Evolutionary conservation across 2,113 vertebrate genomes (phyloP).

Genomic region (Numenius arquata): DNA sequence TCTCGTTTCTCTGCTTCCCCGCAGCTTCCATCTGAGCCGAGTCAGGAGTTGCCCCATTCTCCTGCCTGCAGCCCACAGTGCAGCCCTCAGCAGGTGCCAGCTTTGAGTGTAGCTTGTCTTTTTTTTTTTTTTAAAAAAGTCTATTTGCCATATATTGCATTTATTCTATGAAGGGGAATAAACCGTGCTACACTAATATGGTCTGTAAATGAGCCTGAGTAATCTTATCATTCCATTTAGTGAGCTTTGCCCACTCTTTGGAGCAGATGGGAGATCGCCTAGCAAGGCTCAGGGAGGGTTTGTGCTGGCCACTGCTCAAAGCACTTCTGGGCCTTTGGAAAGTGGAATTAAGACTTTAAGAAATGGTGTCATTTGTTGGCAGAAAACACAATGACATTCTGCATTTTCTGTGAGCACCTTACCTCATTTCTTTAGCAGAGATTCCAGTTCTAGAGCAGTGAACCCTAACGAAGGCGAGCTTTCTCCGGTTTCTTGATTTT

Average conservation of each 20-base stretch:
- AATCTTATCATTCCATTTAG: neutral
- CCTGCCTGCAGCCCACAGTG: neutral
- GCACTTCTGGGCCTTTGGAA: neutral
- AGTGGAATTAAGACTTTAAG: neutral
- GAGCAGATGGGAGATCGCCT: neutral
- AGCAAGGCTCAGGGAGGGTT: neutral
- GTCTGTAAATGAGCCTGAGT: neutral
- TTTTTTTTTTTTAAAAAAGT: neutral
- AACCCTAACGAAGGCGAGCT: neutral
- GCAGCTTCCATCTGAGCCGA: neutral
- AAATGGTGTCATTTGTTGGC: neutral
- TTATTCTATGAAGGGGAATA: neutral
- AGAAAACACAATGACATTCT: neutral
- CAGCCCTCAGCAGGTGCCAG: neutral
- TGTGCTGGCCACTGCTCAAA: neutral
- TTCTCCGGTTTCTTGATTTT: neutral
- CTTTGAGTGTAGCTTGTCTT: neutral
- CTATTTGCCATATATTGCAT: neutral
- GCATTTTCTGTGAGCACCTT: neutral
- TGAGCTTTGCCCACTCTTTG: neutral
- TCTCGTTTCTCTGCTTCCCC: neutral
- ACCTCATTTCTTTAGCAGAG: neutral
- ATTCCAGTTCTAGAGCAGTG: neutral
- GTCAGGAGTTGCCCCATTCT: neutral
- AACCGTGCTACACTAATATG: neutral